These are phyloP conservation scores for Cryptocephalus primarius DNA, from an alignment of 2,888 invertebrate genomes.

Conservation along the genomic window DNA sequence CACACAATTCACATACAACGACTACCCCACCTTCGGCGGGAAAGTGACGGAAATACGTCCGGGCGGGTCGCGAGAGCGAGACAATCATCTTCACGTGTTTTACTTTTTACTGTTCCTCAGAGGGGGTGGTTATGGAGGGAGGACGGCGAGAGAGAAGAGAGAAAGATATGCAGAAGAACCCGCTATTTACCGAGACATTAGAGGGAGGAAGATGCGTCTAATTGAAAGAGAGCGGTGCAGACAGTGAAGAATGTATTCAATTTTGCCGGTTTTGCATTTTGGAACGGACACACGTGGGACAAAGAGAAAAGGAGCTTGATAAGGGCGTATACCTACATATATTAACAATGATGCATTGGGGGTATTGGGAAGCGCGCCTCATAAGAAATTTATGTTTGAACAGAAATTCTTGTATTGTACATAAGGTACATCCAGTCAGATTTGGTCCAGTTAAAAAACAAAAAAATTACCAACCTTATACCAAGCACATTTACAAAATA, in stretches of 20 bases:
- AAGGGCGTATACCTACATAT: constrained; percentile 10
- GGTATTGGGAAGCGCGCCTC: too few species aligned
- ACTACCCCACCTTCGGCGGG: constrained; percentile 25
- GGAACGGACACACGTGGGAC: constrained; percentile 17
- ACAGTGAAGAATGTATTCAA: constrained; percentile 24
- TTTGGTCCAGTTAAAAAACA: too few species aligned
- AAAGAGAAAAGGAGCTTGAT: constrained; percentile 12
- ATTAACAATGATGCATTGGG: constrained; percentile 11
- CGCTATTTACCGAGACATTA: constrained; percentile 28
- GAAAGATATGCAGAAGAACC: constrained; percentile 26
- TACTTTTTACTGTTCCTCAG: constrained; percentile 27
- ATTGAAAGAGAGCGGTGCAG: constrained; percentile 19
- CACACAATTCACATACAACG: constrained; percentile 8
- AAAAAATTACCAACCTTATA: too few species aligned
- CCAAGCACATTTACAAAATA: too few species aligned
- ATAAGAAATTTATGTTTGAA: too few species aligned
- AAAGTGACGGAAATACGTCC: constrained; percentile 24
- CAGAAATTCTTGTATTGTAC: too few species aligned
- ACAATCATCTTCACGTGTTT: constrained; percentile 25
- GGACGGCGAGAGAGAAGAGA: constrained; percentile 8
- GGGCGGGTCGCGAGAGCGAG: constrained; percentile 20
- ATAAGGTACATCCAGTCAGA: too few species aligned
- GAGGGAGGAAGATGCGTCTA: constrained; percentile 24
- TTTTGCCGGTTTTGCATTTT: constrained; percentile 21
- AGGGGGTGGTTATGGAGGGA: constrained; percentile 12